Evolutionary conservation across 2,113 vertebrate species (phyloP).

Genomic region (Zosterops pallidus): DNA sequence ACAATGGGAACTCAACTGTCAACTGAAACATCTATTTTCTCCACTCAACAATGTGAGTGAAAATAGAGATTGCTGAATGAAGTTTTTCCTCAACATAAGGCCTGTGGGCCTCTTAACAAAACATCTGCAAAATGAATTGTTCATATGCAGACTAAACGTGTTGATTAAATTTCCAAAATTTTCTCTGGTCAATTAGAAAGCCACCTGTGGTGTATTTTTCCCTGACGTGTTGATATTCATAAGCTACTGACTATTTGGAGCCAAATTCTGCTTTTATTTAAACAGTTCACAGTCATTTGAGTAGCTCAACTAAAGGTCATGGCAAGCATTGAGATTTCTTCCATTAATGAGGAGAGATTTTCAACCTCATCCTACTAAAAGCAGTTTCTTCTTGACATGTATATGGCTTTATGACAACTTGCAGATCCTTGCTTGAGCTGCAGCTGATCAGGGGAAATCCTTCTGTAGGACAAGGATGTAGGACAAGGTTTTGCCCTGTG

Average conservation of each 20-base stretch:
- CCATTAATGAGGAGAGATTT: background rate
- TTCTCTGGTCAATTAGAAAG: conserved; percentile 46
- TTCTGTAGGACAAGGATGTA: background rate
- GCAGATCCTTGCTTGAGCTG: background rate
- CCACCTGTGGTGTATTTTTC: conserved; percentile 23
- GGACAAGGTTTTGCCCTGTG: background rate
- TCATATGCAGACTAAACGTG: conserved; percentile 6
- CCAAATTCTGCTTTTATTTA: conserved; percentile 7
- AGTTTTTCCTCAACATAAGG: background rate
- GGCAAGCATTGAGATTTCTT: accelerated
- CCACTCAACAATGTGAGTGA: background rate
- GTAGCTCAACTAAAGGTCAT: background rate
- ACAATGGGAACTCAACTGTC: background rate
- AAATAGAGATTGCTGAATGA: background rate
- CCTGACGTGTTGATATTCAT: background rate
- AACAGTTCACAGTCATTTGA: background rate
- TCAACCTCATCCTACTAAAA: background rate
- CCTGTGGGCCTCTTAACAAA: background rate
- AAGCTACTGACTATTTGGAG: background rate
- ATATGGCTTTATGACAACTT: background rate
- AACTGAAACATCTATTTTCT: background rate
- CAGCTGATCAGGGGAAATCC: background rate
- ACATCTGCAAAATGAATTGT: conserved; percentile 5
- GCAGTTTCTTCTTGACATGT: background rate
- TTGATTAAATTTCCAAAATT: conserved; percentile 46